phyloP scores from a whole-genome alignment of 2,888 invertebrate genomes.

The Labia minor region DNA sequence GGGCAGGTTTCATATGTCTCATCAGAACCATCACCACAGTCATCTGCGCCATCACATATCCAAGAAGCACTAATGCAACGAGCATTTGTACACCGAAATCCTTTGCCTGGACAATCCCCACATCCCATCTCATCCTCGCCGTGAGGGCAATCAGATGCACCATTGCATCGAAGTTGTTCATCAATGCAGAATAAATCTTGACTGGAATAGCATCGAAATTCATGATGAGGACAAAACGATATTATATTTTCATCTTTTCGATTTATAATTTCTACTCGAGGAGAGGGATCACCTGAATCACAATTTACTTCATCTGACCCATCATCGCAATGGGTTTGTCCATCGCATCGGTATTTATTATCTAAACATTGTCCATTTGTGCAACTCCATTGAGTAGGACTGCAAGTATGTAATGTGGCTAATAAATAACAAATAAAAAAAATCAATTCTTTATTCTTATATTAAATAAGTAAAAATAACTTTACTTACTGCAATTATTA shows the following conservation, averaged over 20 bases:
- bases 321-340: conserved; percentile 33
- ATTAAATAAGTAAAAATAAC: neutral
- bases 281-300: neutral
- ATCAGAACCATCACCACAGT: conserved; percentile 64
- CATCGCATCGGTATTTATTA: conserved; percentile 27
- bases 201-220: conserved; percentile 22
- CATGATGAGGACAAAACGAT: neutral
- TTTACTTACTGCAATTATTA: conserved; percentile 35
- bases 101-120: conserved; percentile 38
- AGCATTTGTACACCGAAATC: conserved; percentile 47
- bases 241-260: neutral
- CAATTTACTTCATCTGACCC: conserved; percentile 34
- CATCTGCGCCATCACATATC: conserved; percentile 49
- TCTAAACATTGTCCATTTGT: conserved; percentile 23
- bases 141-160: conserved; percentile 55
- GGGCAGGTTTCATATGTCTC: conserved; percentile 42
- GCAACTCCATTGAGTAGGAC: conserved; percentile 21
- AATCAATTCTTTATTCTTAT: neutral
- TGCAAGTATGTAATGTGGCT: neutral
- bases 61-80: conserved; percentile 48
- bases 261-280: neutral
- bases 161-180: conserved; percentile 34
- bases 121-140: conserved; percentile 61
- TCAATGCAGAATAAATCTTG: conserved; percentile 27
- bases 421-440: too few species aligned